Evolutionary conservation across 1,140 invertebrate species (phyloP), one percentile per base, ranked within the genome.

Genomic region (Hesperophylax magnus): DNA sequence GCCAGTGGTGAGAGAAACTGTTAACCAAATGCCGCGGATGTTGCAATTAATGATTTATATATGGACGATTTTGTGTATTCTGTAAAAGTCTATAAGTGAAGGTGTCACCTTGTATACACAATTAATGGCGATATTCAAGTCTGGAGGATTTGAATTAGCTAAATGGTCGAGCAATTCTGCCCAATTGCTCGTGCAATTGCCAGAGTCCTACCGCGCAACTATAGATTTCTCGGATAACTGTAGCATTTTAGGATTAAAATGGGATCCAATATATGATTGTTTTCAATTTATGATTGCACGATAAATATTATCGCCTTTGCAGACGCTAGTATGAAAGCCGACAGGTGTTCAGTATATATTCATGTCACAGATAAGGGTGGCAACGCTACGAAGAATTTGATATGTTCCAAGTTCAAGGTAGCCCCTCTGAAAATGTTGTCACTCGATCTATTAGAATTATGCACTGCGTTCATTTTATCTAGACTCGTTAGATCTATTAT

Each of bases 101-200:
- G 58, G 31, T 2, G 8, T 24, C 24, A 22, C 18, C 5, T n/a
- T 67, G n/a, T 27, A 54, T 58, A 81, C 31, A 27, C 27, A 85
- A 60, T 39, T 85, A 14, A 78, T 78, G 24, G 67, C 79, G 18
- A 71, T 85, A 18, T 81, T 84, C 31, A 72, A 34, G 14, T 39
- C 82, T 20, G 85, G 81, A 11, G 79, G 84, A 9, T 88, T 85
- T 63, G 34, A 84, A 22, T 78, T 86, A 18, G 67, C 61, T 1
- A 86, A 87, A 56, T 86, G 86, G 56, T 82, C 86, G 1, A 85
- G 84, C 71, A 87, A 88, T 72, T 83, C 81, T n/a, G n/a, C 11
- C 2, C 11, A 14, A 2, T n/a, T 54, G 53, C n/a, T 54, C 14
- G 53, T 3, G 2, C 11, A 54, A 54, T 54, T 54, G 7, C 53